These are phyloP conservation scores for Dolichomitus sp. DNA, from an alignment of 2,888 invertebrate genomes.

Conservation along the genomic window DNA sequence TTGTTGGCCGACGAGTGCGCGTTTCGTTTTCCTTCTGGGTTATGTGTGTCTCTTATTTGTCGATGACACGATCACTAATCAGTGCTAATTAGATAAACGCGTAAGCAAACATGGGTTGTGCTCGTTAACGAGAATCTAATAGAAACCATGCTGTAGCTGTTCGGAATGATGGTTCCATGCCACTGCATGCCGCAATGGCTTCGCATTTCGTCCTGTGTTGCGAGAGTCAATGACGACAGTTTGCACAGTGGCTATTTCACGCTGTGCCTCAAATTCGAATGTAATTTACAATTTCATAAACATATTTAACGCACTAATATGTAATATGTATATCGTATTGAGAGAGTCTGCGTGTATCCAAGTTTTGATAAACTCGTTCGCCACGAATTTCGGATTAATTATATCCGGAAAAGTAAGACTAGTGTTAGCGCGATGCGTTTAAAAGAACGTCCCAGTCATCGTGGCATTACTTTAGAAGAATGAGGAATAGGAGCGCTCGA, in stretches of 20 bases:
- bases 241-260: background rate
- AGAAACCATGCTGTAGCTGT: slow-evolving; percentile 7
- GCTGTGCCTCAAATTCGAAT: background rate
- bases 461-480: too few relatives aligned
- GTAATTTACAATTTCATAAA: background rate
- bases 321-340: too few relatives aligned
- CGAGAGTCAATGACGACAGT: background rate
- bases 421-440: too few relatives aligned
- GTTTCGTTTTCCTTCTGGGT: slow-evolving; percentile 11
- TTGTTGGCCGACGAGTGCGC: background rate
- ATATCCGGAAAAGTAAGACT: too few relatives aligned
- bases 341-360: too few relatives aligned
- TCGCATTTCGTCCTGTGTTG: background rate
- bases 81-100: slow-evolving; percentile 17
- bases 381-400: too few relatives aligned
- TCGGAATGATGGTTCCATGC: background rate
- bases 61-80: slow-evolving; percentile 11
- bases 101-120: slow-evolving; percentile 9
- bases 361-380: too few relatives aligned
- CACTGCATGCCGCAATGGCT: slow-evolving; percentile 5
- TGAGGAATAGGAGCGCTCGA: too few relatives aligned
- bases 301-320: background rate
- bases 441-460: too few relatives aligned
- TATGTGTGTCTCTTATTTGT: slow-evolving; percentile 13
- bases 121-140: slow-evolving; percentile 31